Conservation (phyloP, 2,797 vertebrate genomes). For the Ibycter americanus region DNA sequence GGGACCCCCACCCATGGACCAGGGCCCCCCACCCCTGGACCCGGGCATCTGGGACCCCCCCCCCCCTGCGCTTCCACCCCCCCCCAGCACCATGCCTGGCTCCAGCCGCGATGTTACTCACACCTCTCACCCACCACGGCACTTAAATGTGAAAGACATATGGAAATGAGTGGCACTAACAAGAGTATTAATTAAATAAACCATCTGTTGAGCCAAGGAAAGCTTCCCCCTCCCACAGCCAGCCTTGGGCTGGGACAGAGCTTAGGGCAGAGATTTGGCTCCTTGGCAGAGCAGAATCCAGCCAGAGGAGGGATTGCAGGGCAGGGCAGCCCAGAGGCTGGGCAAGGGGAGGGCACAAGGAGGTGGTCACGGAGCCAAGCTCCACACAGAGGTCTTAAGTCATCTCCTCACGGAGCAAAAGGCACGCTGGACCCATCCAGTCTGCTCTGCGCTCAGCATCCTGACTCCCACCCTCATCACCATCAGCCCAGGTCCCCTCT, state of each 20-base stretch:
- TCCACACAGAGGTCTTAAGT: background rate
- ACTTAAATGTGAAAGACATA: slow-evolving; percentile 29
- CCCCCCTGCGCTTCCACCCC: background rate
- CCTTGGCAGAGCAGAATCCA: no score
- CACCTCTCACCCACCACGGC: slow-evolving; percentile 54
- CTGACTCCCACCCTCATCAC: background rate
- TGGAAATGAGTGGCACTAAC: slow-evolving; percentile 47
- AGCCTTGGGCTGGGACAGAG: background rate
- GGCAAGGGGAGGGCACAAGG: background rate
- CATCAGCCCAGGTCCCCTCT: accelerated
- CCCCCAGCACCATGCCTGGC: background rate
- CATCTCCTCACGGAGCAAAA: background rate
- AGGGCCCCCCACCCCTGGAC: no score
- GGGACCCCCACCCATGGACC: no score
- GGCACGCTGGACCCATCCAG: accelerated
- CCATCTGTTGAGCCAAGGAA: slow-evolving; percentile 36
- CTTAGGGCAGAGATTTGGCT: background rate
- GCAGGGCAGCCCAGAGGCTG: background rate
- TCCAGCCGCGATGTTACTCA: background rate
- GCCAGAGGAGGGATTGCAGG: background rate
- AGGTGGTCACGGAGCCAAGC: background rate
- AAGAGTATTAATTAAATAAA: slow-evolving; percentile 45
- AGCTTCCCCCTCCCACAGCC: background rate
- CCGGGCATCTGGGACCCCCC: no score
- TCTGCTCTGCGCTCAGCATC: accelerated